Evolutionary conservation across 2,888 invertebrate genomes (phyloP), one percentile per base, ranked within the genome.

Genomic region (Congeria kusceri): DNA sequence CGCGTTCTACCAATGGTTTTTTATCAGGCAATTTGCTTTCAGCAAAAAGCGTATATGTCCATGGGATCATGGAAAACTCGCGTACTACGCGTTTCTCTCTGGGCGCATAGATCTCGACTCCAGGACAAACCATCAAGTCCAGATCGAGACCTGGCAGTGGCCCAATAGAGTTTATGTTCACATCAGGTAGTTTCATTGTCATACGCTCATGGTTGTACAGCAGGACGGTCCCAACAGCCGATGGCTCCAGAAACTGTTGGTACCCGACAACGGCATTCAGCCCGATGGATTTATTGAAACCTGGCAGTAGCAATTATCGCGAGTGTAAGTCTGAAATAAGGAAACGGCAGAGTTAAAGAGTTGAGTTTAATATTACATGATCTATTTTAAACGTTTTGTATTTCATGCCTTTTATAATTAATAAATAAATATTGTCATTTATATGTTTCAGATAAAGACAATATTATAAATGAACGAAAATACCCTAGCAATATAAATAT

Each of bases 251-350:
- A 20, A 49, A 65, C 53, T 65, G 65, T 18, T 18, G 15, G 27
- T 65, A 65, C 18, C 65, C 65, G 18, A 18, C n/a, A 28, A 65
- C 53, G 7, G 65, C 47, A n/a, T 47, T 27, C 29, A 28, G 11
- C 15, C 28, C 5, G 28, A 28, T 28, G 29, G 25, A n/a, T n/a
- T 15, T 65, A 20, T 65, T 53, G 47, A 49, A 49, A n/a, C 65
- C 65, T 11, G 65, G 65, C 13, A 65, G 53, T 49, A 53, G 29
- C 65, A 65, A 20, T 49, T 65, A 11, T 53, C 65, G 9, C 49
- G 47, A 20, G 11, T 32, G 11, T 49, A 46, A 2, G 47, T 39
- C 39, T 39, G 39, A 39, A 39, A 39, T 15, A 39, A 11, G 15
- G 39, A 39, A 39, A 39, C n/a, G n/a, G n/a, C n/a, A n/a, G n/a